Evolutionary conservation across 1,140 invertebrate genomes (phyloP).

Genomic region (Tetragnatha versicolor): DNA sequence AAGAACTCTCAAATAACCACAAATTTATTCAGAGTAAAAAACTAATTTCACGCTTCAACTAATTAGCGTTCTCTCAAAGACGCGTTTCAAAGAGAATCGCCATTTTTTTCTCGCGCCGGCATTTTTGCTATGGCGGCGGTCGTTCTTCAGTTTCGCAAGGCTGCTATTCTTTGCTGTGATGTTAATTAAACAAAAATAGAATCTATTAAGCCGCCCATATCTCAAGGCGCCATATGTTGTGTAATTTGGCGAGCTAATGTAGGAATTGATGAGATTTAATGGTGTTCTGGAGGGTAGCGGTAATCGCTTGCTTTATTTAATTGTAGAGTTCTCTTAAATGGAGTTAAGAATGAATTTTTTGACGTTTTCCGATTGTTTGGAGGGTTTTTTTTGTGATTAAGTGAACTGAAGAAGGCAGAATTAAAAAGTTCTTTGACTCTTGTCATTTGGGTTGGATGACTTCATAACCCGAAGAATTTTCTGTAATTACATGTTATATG

Average conservation of each 20-base stretch:
- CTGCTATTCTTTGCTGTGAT: background rate
- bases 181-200: constrained; percentile 47
- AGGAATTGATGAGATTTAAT: constrained; percentile 46
- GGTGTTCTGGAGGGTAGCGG: background rate
- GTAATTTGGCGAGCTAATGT: constrained; percentile 36
- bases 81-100: background rate
- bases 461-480: too few relatives aligned
- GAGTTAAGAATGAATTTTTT: background rate
- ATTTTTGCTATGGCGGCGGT: background rate
- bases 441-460: too few relatives aligned
- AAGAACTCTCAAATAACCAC: constrained; percentile 23
- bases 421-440: too few relatives aligned
- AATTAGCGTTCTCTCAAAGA: constrained; percentile 20
- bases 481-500: too few relatives aligned
- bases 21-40: constrained; percentile 47
- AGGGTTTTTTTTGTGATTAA: too few relatives aligned
- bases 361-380: too few relatives aligned
- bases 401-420: too few relatives aligned
- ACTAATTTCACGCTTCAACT: constrained; percentile 46
- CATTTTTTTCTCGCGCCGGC: background rate
- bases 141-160: background rate
- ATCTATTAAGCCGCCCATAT: constrained; percentile 29
- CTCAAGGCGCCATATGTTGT: constrained; percentile 29
- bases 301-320: constrained; percentile 11
- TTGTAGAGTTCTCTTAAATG: too few relatives aligned